Base-by-base conservation (phyloP, 2,113 vertebrate genomes). In the Galbula dea region DNA sequence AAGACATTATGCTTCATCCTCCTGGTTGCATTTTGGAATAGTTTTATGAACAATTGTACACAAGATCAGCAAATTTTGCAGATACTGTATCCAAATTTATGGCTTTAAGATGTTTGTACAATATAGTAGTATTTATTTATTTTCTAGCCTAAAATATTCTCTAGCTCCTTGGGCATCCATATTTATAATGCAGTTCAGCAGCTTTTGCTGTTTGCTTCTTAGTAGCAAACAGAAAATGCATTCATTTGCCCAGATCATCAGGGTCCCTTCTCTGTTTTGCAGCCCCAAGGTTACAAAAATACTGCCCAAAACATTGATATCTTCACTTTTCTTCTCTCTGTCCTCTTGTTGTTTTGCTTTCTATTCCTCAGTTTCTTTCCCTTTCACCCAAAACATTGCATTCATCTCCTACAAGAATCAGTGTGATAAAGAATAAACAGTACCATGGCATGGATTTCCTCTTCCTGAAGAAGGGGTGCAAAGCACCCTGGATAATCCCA, bases 221-320 rank as follows among this genome's bases (percentile, higher is more conserved):
- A 59, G 65, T 21, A 58, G 49, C 72, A 72, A 57, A 83, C 46
- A 55, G 54, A 82, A 73, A 66, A 89, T 30, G 59, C 22, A 61
- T 79, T 89, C 2, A 32, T 83, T 87, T 92, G 32, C 15, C 68
- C 74, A 79, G 82, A 55, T 69, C 37, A 54, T 30, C 8, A 78
- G 41, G 18, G 41, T 59, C 30, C n/a, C 66, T 88, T 77, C 83
- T 95, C 67, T 89, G 15, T 71, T 97, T 95, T 83, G 52, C 67
- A 89, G 26, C 15, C 78, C 39, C 11, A 45, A 29, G 26, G 52
- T 80, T 59, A 62, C 24, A 52, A 41, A 84, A 80, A 36, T 41
- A 12, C 20, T 65, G 13, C 76, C 18, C 37, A 72, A 89, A 89
- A 32, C 29, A 54, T 12, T 11, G 73, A 26, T 34, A 12, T 51